These are phyloP conservation scores for Penaeus vannamei DNA, from an alignment of 1,140 invertebrate genomes.

Conservation along the genomic window DNA sequence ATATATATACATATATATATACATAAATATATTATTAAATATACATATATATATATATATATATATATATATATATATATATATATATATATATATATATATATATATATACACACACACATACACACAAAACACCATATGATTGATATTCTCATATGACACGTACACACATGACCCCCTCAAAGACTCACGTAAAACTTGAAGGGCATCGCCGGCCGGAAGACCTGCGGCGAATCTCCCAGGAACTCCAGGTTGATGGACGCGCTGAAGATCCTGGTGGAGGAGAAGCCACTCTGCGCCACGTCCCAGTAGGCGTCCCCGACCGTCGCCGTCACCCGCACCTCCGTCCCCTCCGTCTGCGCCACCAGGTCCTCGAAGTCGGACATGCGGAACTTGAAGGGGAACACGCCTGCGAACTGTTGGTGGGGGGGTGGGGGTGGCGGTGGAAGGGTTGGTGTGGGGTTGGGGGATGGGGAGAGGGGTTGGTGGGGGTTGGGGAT, in stretches of 20 bases:
- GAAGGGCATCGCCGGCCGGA: constrained; percentile 94
- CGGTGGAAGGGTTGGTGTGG: not conserved
- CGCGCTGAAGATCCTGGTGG: constrained; percentile 89
- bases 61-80: too few species aligned
- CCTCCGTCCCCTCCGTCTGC: constrained; percentile 83
- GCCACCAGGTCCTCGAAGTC: constrained; percentile 82
- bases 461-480: not conserved
- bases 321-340: constrained; percentile 89
- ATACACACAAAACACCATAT: not conserved
- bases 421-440: not conserved
- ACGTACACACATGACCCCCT: not conserved
- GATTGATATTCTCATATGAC: too few species aligned
- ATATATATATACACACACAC: too few species aligned
- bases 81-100: too few species aligned
- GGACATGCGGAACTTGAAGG: constrained; percentile 74
- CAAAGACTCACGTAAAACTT: constrained; percentile 80
- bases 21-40: too few species aligned
- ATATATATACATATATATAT: too few species aligned
- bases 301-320: constrained; percentile 91
- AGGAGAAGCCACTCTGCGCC: constrained; percentile 86
- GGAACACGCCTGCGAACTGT: constrained; percentile 62
- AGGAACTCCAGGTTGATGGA: constrained; percentile 86
- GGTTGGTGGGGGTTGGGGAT: not conserved
- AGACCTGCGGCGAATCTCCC: constrained; percentile 91
- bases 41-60: too few species aligned